Percentiles rank a stretch among this genome's conserved stretches.
Evolutionary conservation across 2,113 vertebrate genomes (phyloP).

Genomic region (Scortum barcoo): DNA sequence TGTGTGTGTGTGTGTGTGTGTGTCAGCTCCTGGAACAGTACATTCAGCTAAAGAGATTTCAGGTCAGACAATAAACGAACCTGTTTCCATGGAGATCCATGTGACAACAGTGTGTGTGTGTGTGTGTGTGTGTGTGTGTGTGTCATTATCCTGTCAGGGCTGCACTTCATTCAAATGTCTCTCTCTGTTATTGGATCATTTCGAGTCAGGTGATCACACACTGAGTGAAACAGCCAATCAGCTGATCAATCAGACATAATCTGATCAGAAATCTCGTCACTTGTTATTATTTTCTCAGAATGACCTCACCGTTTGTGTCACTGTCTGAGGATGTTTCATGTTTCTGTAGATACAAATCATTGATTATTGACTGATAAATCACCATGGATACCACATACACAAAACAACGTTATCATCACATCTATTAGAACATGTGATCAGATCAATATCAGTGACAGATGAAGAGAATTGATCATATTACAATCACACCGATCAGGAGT

Average conservation of each 20-base stretch:
- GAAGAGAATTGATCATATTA: too few species aligned
- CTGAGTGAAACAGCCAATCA: background rate
- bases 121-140: slow-evolving; percentile 12
- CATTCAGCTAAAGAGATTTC: background rate
- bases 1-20: background rate
- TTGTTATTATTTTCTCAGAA: background rate
- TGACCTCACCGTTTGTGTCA: background rate
- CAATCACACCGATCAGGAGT: too few species aligned
- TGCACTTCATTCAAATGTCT: slow-evolving; percentile 9
- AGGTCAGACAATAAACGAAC: slow-evolving; percentile 23
- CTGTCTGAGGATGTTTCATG: too few species aligned
- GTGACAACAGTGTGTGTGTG: slow-evolving; percentile 9
- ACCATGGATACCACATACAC: too few species aligned
- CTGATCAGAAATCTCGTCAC: background rate
- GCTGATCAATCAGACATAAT: background rate
- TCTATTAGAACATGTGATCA: too few species aligned
- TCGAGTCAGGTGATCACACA: background rate
- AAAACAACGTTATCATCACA: too few species aligned
- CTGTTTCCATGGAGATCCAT: slow-evolving; percentile 10
- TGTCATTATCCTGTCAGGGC: slow-evolving; percentile 4
- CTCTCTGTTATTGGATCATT: background rate
- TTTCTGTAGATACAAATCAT: too few species aligned
- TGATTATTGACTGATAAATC: too few species aligned
- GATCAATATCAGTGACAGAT: too few species aligned
- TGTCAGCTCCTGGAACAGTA: slow-evolving; percentile 5